phyloP scores from a whole-genome alignment of 2,888 invertebrate genomes.

The Hydrotaea cyrtoneurina region DNA sequence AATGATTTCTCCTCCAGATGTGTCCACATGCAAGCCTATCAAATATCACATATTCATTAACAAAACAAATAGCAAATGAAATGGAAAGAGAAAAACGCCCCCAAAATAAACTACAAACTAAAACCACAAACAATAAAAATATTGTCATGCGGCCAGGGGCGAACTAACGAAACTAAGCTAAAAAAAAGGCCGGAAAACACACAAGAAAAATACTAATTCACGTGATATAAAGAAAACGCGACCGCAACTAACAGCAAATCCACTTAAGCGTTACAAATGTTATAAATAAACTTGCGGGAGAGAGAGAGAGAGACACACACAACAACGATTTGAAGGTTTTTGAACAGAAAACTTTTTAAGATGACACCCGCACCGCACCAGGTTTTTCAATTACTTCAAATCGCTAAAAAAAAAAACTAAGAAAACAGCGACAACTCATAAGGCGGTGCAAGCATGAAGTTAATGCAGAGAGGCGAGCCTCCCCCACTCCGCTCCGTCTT shows the following conservation, averaged over 20 bases:
- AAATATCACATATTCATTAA: constrained; percentile 16
- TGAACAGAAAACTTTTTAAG: background rate
- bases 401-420: background rate
- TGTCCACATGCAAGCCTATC: background rate
- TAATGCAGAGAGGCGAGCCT: background rate
- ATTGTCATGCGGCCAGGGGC: background rate
- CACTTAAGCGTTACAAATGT: constrained; percentile 74
- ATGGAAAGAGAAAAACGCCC: constrained; percentile 41
- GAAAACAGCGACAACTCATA: too few relatives aligned
- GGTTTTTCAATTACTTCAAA: too few relatives aligned
- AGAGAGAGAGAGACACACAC: constrained; percentile 1
- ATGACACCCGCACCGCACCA: constrained; percentile 14
- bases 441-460: too few relatives aligned
- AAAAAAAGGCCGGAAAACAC: background rate
- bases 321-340: background rate
- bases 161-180: background rate
- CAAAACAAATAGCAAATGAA: background rate
- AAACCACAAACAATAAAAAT: background rate
- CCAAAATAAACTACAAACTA: constrained; percentile 27
- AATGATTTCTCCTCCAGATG: background rate
- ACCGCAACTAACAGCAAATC: constrained; percentile 71
- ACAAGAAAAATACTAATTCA: constrained; percentile 30
- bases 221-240: constrained; percentile 31
- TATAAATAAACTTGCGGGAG: constrained; percentile 43
- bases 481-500: background rate